Percentiles rank a stretch among this genome's conserved stretches.
Evolutionary conservation across 2,888 invertebrate genomes (phyloP).

Genomic region (Hydrotaea diabolus): DNA sequence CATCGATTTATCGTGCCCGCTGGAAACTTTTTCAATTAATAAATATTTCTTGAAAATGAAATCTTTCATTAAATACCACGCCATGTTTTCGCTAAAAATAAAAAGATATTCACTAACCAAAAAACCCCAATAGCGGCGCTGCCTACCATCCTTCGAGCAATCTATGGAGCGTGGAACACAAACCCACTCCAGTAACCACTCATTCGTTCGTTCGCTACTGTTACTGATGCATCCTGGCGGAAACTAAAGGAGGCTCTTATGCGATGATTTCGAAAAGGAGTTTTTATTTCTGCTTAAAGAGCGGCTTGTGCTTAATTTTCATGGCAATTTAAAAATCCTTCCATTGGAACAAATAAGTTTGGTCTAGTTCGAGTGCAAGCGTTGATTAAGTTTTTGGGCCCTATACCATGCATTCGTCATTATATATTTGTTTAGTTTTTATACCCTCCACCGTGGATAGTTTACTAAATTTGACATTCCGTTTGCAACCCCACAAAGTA

Average conservation of each 20-base stretch:
- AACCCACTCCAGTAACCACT: not conserved
- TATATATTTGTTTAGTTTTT: too few species aligned
- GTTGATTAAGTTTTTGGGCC: too few species aligned
- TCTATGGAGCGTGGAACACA: not conserved
- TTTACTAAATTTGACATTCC: too few species aligned
- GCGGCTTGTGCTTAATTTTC: not conserved
- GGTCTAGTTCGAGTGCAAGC: not conserved
- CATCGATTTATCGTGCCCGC: not conserved
- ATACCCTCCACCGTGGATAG: too few species aligned
- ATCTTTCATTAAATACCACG: constrained; percentile 7
- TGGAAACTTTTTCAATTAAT: constrained; percentile 28
- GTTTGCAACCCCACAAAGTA: too few species aligned
- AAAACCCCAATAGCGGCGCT: not conserved
- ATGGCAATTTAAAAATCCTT: not conserved
- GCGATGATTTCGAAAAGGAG: constrained; percentile 14
- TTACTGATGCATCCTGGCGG: constrained; percentile 38
- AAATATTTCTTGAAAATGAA: constrained; percentile 15
- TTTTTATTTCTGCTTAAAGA: constrained; percentile 4
- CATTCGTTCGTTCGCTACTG: constrained; percentile 37
- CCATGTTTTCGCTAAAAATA: not conserved
- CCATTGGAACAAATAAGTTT: not conserved
- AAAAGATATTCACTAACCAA: not conserved
- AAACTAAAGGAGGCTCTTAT: constrained; percentile 40
- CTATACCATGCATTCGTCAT: too few species aligned
- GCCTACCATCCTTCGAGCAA: not conserved